These are phyloP conservation scores for Netelia fuscicornis DNA, from an alignment of 2,888 invertebrate genomes.

Conservation along the genomic window DNA sequence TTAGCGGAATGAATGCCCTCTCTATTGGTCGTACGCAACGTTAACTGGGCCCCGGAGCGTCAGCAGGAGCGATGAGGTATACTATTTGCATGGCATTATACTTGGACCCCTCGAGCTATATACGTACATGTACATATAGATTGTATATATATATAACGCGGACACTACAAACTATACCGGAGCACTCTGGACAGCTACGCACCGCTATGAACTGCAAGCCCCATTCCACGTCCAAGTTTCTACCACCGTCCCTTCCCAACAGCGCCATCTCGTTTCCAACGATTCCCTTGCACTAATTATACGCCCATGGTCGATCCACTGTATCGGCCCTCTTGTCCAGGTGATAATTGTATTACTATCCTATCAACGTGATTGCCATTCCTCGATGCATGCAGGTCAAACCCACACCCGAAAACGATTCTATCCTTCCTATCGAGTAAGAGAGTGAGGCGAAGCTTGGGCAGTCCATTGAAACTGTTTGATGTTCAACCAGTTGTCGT, in stretches of 20 bases:
- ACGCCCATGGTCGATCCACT: conserved; percentile 78
- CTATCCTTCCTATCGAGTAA: conserved; percentile 32
- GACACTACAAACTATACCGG: conserved; percentile 19
- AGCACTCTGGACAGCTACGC: conserved; percentile 40
- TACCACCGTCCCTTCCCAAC: conserved; percentile 50
- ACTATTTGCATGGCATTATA: conserved; percentile 82
- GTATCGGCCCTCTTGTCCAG: conserved; percentile 79
- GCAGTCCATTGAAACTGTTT: conserved; percentile 50
- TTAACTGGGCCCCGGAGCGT: conserved; percentile 63
- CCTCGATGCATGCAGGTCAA: conserved; percentile 75
- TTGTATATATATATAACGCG: not conserved
- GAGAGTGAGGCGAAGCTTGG: not conserved
- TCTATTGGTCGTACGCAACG: conserved; percentile 64
- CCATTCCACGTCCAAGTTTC: conserved; percentile 50
- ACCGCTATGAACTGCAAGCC: conserved; percentile 37
- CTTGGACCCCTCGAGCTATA: conserved; percentile 73
- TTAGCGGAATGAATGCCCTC: conserved; percentile 83
- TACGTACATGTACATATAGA: conserved; percentile 5
- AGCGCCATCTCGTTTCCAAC: conserved; percentile 68
- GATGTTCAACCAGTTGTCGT: conserved; percentile 58
- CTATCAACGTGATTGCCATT: conserved; percentile 84
- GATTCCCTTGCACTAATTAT: conserved; percentile 81
- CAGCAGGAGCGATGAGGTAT: conserved; percentile 81
- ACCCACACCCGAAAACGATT: conserved; percentile 2
- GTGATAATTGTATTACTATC: conserved; percentile 84